Percentiles rank a stretch among this genome's conserved stretches.
Conservation (phyloP, 2,797 vertebrate species). For the Tamandua tetradactyla region DNA sequence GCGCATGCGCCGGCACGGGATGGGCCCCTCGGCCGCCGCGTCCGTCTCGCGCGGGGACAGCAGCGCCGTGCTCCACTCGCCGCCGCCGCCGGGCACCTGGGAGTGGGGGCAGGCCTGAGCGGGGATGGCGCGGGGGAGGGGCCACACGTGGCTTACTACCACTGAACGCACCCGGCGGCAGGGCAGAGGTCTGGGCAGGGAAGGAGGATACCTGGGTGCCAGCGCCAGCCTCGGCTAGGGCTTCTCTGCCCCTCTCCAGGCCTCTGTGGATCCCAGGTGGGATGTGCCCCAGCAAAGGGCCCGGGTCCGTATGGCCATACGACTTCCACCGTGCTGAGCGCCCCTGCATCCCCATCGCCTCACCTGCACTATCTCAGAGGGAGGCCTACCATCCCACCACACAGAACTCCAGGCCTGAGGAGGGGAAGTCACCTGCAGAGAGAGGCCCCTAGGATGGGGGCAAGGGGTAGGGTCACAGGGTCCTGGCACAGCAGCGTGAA, state of each 20-base stretch:
- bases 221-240: background rate
- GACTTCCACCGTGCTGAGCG: background rate
- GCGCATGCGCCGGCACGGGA: conserved; percentile 98
- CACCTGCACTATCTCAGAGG: background rate
- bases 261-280: background rate
- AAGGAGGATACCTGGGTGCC: background rate
- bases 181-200: background rate
- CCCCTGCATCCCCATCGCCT: background rate
- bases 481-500: background rate
- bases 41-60: conserved; percentile 88
- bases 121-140: background rate
- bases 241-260: background rate
- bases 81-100: conserved; percentile 93
- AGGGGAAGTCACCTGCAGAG: background rate
- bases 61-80: conserved; percentile 94
- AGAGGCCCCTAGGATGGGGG: background rate
- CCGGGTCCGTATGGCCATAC: background rate
- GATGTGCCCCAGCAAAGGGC: background rate
- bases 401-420: background rate
- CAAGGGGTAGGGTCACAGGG: background rate
- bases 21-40: conserved; percentile 88
- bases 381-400: background rate
- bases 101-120: conserved; percentile 29
- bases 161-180: background rate
- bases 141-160: background rate